Evolutionary conservation across 2,113 vertebrate genomes (phyloP).

Genomic region (Ictalurus furcatus): DNA sequence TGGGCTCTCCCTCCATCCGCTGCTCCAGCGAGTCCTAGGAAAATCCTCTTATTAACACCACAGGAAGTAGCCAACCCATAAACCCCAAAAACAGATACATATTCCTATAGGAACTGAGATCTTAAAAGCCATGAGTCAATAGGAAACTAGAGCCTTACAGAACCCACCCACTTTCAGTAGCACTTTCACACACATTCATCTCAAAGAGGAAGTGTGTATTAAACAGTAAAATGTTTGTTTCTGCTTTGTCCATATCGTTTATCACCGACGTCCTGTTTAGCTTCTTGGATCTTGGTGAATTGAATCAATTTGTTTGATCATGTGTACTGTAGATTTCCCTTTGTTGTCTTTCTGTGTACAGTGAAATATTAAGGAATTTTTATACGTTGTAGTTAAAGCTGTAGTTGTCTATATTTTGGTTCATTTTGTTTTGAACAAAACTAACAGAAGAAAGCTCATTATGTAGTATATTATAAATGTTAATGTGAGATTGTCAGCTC

Average conservation of each 20-base stretch:
- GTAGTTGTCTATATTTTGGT: conserved; percentile 47
- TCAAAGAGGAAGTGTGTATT: conserved; percentile 66
- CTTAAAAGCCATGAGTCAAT: conserved; percentile 36
- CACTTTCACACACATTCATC: conserved; percentile 69
- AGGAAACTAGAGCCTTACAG: conserved; percentile 46
- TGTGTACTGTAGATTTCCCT: conserved; percentile 45
- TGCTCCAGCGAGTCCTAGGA: conserved; percentile 96
- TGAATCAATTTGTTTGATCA: conserved; percentile 42
- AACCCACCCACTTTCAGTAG: conserved; percentile 62
- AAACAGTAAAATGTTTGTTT: conserved; percentile 56
- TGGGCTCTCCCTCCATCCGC: conserved; percentile 94
- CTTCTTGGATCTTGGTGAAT: conserved; percentile 43
- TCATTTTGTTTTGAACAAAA: conserved; percentile 49
- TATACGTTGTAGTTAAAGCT: conserved; percentile 57
- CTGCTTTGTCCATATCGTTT: conserved; percentile 47
- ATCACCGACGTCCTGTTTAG: conserved; percentile 24
- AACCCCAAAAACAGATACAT: conserved; percentile 2
- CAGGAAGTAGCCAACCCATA: conserved; percentile 25
- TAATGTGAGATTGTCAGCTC: not conserved
- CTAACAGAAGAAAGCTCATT: not conserved
- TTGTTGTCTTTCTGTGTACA: conserved; percentile 48
- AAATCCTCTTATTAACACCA: conserved; percentile 41
- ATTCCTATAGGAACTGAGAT: conserved; percentile 38
- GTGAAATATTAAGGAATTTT: conserved; percentile 47
- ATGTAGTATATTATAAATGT: conserved; percentile 29